Evolutionary conservation across 2,113 vertebrate species (phyloP).

Genomic region (Channa maculata): DNA sequence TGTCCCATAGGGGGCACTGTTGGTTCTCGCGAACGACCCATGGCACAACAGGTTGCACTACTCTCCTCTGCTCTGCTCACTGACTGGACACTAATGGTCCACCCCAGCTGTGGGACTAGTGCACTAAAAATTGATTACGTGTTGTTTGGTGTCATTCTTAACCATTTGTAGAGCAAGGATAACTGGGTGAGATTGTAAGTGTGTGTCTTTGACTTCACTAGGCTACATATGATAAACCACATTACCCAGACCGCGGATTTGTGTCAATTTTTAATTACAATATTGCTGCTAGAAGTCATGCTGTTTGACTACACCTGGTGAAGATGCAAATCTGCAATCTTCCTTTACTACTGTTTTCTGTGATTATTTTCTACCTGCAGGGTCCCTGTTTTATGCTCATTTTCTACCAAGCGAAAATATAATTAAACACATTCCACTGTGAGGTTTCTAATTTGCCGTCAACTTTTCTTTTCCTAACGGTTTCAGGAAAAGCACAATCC

Average conservation of each 20-base stretch:
- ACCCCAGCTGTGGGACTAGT: slow-evolving; percentile 3
- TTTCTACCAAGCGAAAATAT: slow-evolving; percentile 2
- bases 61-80: background rate
- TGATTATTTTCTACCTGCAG: background rate
- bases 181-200: too few species aligned
- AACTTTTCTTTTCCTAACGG: slow-evolving; percentile 6
- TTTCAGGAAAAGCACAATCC: background rate
- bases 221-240: too few species aligned
- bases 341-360: background rate
- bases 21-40: slow-evolving; percentile 63
- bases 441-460: background rate
- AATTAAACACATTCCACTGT: slow-evolving; percentile 5
- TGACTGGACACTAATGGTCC: slow-evolving; percentile 19
- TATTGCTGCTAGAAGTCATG: background rate
- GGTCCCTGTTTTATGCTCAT: slow-evolving; percentile 5
- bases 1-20: slow-evolving; percentile 78
- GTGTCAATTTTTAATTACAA: too few species aligned
- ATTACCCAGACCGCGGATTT: too few species aligned
- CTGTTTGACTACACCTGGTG: background rate
- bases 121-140: slow-evolving; percentile 11
- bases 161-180: too few species aligned
- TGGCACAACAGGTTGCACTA: slow-evolving; percentile 73
- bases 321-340: background rate
- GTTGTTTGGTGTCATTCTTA: background rate
- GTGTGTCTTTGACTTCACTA: too few species aligned